Percentiles rank a stretch among this genome's conserved stretches.
phyloP scores from a whole-genome alignment of 2,113 vertebrate species.

The Hippocampus comes region DNA sequence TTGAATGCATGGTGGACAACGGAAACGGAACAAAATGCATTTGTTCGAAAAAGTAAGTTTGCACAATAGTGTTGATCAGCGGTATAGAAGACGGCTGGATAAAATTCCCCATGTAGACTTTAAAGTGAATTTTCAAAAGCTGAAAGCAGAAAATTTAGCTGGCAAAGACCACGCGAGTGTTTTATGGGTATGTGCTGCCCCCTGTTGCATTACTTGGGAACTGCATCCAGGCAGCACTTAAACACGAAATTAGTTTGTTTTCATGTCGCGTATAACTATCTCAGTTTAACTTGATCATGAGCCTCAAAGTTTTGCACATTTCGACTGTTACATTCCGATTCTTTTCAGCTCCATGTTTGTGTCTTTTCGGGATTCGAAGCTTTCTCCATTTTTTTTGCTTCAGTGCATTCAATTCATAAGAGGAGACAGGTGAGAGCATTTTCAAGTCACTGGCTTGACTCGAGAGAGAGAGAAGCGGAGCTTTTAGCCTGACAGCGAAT shows the following conservation, averaged over 20 bases:
- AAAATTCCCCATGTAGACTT: background rate
- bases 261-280: background rate
- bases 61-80: background rate
- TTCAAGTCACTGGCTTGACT: constrained; percentile 24
- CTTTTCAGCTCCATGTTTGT: background rate
- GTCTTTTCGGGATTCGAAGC: background rate
- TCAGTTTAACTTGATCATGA: background rate
- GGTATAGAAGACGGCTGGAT: background rate
- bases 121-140: background rate
- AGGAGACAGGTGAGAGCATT: constrained; percentile 35
- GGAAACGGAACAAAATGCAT: background rate
- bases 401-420: constrained; percentile 7
- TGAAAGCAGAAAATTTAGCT: background rate
- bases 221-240: background rate
- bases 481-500: constrained; percentile 12
- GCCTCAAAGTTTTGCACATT: background rate
- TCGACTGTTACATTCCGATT: background rate
- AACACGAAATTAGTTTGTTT: background rate
- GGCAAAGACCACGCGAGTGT: background rate
- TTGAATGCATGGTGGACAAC: background rate
- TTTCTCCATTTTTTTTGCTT: background rate
- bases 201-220: constrained; percentile 22
- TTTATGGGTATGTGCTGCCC: constrained; percentile 41
- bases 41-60: background rate
- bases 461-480: constrained; percentile 7